phyloP scores from a whole-genome alignment of 2,888 invertebrate species.

The Melanophora roralis region DNA sequence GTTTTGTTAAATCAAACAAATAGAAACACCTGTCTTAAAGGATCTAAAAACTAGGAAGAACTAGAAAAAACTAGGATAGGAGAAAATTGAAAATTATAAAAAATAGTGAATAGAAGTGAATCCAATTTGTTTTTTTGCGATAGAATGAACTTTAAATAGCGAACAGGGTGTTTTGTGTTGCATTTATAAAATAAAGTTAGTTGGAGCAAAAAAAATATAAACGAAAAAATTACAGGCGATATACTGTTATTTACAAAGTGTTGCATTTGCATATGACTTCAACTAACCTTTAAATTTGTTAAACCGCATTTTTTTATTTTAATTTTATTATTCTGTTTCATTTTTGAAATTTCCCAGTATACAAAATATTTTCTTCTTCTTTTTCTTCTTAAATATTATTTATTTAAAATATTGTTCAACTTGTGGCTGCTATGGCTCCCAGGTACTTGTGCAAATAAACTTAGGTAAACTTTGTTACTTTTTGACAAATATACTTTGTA shows the following conservation, averaged over 20 bases:
- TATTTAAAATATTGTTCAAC: background rate
- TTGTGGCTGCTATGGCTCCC: slow-evolving; percentile 1
- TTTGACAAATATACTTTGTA: slow-evolving; percentile 26
- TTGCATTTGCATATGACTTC: slow-evolving; percentile 40
- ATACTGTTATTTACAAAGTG: background rate
- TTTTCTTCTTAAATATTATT: background rate
- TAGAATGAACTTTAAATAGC: slow-evolving; percentile 33
- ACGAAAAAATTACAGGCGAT: background rate
- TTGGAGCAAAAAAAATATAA: background rate
- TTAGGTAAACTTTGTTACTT: slow-evolving; percentile 1
- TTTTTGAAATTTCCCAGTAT: background rate
- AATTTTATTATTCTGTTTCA: background rate
- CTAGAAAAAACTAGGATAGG: slow-evolving; percentile 3
- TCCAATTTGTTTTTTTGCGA: slow-evolving; percentile 12
- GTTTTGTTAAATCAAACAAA: slow-evolving; percentile 44
- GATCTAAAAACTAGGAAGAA: too few relatives aligned
- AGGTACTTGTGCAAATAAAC: background rate
- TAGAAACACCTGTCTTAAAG: slow-evolving; percentile 48
- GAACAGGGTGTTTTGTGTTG: background rate
- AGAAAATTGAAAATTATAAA: background rate
- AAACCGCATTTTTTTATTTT: background rate
- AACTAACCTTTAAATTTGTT: slow-evolving; percentile 32
- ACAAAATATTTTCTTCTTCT: background rate
- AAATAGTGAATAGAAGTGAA: slow-evolving; percentile 15
- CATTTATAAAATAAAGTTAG: background rate